phyloP scores from a whole-genome alignment of 2,113 vertebrate genomes.

The Thamnaconus septentrionalis region DNA sequence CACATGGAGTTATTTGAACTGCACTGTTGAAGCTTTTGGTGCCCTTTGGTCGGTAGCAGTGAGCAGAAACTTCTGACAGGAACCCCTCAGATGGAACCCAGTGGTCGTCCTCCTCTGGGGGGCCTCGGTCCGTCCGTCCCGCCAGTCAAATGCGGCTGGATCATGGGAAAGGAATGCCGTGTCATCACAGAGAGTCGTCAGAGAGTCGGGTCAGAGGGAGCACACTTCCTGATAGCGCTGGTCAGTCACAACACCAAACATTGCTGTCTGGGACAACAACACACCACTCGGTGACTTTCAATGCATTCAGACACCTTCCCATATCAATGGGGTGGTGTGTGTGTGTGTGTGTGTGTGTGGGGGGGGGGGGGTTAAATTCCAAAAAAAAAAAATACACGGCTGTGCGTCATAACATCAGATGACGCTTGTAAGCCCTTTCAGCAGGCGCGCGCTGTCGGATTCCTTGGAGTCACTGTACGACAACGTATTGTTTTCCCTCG shows the following conservation, averaged over 20 bases:
- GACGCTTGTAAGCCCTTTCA: slow-evolving; percentile 19
- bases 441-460: slow-evolving; percentile 7
- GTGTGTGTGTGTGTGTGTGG: no score
- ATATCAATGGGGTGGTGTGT: no score
- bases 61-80: no score
- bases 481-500: slow-evolving; percentile 1
- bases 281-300: background rate
- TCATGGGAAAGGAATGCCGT: slow-evolving; percentile 56
- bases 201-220: slow-evolving; percentile 31
- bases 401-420: slow-evolving; percentile 10
- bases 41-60: no score
- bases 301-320: no score
- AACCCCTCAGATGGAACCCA: no score
- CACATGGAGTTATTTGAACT: no score
- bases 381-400: no score
- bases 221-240: slow-evolving; percentile 47
- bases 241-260: slow-evolving; percentile 8
- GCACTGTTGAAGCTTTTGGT: no score
- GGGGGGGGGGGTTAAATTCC: no score
- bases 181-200: slow-evolving; percentile 28
- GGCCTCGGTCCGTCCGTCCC: slow-evolving; percentile 19
- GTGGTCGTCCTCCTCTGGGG: background rate
- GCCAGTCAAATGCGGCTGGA: slow-evolving; percentile 13
- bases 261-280: background rate
- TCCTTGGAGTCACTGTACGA: slow-evolving; percentile 4